A percentile compares a stretch with the other conserved stretches of the same genome.
These are phyloP conservation scores for Pseudonaja textilis DNA, from an alignment of 2,113 vertebrate species.

Conservation along the genomic window DNA sequence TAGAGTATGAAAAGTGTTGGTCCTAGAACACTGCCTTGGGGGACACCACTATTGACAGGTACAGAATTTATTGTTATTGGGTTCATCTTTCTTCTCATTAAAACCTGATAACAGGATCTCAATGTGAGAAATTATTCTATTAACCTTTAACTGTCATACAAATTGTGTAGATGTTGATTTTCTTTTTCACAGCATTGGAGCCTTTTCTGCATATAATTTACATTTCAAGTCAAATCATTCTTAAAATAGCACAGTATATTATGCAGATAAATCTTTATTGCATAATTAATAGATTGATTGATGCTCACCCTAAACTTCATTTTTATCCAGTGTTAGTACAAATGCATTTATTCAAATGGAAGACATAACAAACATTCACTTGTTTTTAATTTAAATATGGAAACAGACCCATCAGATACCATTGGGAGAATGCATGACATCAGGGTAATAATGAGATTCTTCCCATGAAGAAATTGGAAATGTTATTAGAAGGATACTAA, in stretches of 20 bases:
- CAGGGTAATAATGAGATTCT: background rate
- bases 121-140: background rate
- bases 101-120: slow-evolving; percentile 4
- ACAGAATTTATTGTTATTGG: background rate
- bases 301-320: background rate
- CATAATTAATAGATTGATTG: background rate
- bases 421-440: background rate
- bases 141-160: slow-evolving; percentile 9
- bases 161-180: background rate
- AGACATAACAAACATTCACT: background rate
- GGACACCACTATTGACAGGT: too few species aligned
- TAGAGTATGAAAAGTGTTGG: too few species aligned
- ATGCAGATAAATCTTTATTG: slow-evolving; percentile 11
- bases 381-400: background rate
- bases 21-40: too few species aligned
- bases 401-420: background rate
- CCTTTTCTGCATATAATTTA: slow-evolving; percentile 16
- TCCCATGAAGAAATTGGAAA: background rate
- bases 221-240: slow-evolving; percentile 8
- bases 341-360: slow-evolving; percentile 10
- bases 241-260: slow-evolving; percentile 16
- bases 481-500: background rate
- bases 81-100: background rate
- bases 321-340: slow-evolving; percentile 2
- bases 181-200: background rate